Evolutionary conservation across 2,888 invertebrate genomes (phyloP).

Genomic region (Augiades crinisus): DNA sequence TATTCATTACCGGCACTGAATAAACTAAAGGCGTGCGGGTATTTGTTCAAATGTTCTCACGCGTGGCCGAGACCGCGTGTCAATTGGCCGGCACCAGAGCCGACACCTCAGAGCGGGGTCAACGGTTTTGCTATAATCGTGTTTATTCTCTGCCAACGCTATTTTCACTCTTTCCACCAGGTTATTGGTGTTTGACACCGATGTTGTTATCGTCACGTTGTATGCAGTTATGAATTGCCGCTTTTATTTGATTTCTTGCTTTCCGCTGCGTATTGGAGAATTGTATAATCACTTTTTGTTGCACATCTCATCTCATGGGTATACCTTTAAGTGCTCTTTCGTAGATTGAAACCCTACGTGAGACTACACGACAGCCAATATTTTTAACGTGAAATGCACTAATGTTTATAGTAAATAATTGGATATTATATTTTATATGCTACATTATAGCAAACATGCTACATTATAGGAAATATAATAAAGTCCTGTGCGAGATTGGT

Average conservation of each 20-base stretch:
- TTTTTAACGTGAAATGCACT: no score
- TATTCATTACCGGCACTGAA: conserved; percentile 75
- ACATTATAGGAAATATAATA: no score
- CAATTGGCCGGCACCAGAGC: conserved; percentile 66
- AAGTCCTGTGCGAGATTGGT: no score
- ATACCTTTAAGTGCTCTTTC: not conserved
- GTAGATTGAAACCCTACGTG: conserved; percentile 13
- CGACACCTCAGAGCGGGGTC: conserved; percentile 70
- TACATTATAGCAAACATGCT: no score
- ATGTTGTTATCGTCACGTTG: conserved; percentile 32
- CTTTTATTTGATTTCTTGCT: not conserved
- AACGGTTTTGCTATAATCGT: conserved; percentile 64
- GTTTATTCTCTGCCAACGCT: conserved; percentile 60
- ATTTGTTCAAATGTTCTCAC: conserved; percentile 79
- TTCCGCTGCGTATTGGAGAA: not conserved
- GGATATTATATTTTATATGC: no score
- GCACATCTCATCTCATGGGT: not conserved
- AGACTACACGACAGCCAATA: not conserved
- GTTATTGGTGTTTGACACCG: conserved; percentile 48
- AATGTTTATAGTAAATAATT: no score
- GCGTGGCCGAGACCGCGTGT: conserved; percentile 63
- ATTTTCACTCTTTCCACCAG: conserved; percentile 41
- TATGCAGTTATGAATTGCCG: not conserved
- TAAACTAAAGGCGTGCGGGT: conserved; percentile 58
- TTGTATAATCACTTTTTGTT: no score